These are phyloP conservation scores for Cephalopholis sonnerati DNA, from an alignment of 2,113 vertebrate genomes.

Conservation along the genomic window DNA sequence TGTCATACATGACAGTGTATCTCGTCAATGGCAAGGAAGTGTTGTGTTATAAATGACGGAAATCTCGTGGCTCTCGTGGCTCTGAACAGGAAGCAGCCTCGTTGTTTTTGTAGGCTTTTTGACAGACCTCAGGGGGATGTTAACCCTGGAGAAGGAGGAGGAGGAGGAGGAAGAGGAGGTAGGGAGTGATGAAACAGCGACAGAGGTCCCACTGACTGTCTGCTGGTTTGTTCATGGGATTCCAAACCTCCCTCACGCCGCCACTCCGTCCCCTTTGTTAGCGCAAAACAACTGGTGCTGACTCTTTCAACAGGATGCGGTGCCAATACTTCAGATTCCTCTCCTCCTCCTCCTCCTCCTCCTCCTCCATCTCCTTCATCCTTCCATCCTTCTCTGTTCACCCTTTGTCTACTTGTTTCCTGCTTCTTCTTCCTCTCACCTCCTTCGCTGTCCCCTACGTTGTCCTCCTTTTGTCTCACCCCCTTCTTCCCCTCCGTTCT, in stretches of 20 bases:
- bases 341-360: conserved; percentile 23
- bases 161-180: neutral
- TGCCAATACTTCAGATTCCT: conserved; percentile 42
- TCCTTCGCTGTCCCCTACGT: no score
- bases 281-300: conserved; percentile 21
- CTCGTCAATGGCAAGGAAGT: no score
- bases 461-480: neutral
- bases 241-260: conserved; percentile 44
- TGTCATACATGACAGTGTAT: no score
- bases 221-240: conserved; percentile 1
- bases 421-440: no score
- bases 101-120: no score
- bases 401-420: no score
- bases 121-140: no score
- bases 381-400: neutral
- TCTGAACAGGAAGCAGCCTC: no score
- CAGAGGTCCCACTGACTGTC: conserved; percentile 6
- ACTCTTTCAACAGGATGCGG: conserved; percentile 16
- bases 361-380: neutral
- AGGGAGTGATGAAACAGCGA: no score
- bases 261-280: neutral
- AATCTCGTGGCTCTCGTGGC: no score
- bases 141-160: no score
- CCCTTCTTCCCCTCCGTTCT: neutral
- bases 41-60: no score